Evolutionary conservation across 2,888 invertebrate species (phyloP).

Genomic region (Brenthis hecate): DNA sequence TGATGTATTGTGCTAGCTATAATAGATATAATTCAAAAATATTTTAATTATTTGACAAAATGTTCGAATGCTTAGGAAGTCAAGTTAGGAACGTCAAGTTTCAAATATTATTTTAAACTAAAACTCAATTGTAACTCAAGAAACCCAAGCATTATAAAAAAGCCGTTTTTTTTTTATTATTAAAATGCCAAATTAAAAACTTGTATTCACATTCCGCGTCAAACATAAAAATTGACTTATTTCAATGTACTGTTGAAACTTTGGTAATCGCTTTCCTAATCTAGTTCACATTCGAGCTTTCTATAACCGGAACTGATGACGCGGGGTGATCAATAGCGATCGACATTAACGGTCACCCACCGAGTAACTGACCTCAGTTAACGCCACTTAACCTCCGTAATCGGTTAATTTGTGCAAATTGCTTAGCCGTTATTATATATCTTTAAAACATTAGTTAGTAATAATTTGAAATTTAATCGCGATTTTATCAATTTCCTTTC

Average conservation of each 20-base stretch:
- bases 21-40: no score
- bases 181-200: background rate
- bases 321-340: slow-evolving; percentile 34
- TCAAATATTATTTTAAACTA: no score
- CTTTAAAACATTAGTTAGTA: slow-evolving; percentile 2
- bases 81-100: no score
- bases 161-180: background rate
- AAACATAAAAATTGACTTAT: slow-evolving; percentile 13
- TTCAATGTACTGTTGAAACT: slow-evolving; percentile 17
- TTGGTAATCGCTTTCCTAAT: slow-evolving; percentile 24
- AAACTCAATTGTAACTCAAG: no score
- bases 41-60: no score
- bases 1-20: no score
- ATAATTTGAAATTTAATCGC: slow-evolving; percentile 7
- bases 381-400: slow-evolving; percentile 40
- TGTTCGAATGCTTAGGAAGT: no score
- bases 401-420: slow-evolving; percentile 38
- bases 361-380: slow-evolving; percentile 41
- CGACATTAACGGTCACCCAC: slow-evolving; percentile 38
- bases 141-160: no score
- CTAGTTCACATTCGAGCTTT: slow-evolving; percentile 41
- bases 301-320: slow-evolving; percentile 40
- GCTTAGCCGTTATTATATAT: slow-evolving; percentile 28
- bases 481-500: slow-evolving; percentile 1
- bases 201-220: slow-evolving; percentile 4